Base-by-base conservation (phyloP, 2,113 vertebrate genomes). In the Pelvicachromis taeniatus region DNA sequence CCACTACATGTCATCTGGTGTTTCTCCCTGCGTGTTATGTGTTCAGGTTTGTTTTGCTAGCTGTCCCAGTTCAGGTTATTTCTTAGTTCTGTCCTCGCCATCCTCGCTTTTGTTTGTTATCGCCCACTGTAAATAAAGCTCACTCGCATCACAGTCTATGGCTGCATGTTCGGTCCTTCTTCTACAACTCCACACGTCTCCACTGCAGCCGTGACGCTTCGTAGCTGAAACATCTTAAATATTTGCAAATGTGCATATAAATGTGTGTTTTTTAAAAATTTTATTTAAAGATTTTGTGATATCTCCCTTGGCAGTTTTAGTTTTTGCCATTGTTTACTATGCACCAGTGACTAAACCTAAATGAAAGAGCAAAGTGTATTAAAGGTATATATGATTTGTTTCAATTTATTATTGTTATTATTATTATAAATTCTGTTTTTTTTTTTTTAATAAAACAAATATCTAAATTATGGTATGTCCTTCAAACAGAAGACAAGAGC, bases 221-320 rank as follows among this genome's bases (percentile, higher is more conserved):
- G 59, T 17, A 63, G 38, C 17, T 63, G 35, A 63, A 10, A 7
- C 59, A 63, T 0, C 31, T 63, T 38, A 7, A 63, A 63, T 63
- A 38, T 38, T 38, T 63, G 33, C 38, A 63, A 38, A 3, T 63
- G 38, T 42, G 40, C 12, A 11, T 42, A 11, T 26, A 42, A 23
- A 68, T 0, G 0, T 0, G 23, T 68, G 42, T 40, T 40, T 68
- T 65, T 23, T 0, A 9, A n/a, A n/a, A n/a, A n/a, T n/a, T n/a
- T n/a, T n/a, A 70, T 45, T 68, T 42, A 70, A 42, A 23, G n/a
- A 70, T 70, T 42, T 70, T 23, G 13, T 68, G 38, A 68, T 68
- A 23, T 40, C 19, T 40, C 6, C 21, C n/a, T 40, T 65, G 14
- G 8, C 4, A 65, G 19, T 40, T 65, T 40, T 33, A 38, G 0